Percentiles rank a stretch among this genome's conserved stretches.
These are phyloP conservation scores for Machimus rusticus DNA, from an alignment of 2,888 invertebrate species.

Conservation along the genomic window DNA sequence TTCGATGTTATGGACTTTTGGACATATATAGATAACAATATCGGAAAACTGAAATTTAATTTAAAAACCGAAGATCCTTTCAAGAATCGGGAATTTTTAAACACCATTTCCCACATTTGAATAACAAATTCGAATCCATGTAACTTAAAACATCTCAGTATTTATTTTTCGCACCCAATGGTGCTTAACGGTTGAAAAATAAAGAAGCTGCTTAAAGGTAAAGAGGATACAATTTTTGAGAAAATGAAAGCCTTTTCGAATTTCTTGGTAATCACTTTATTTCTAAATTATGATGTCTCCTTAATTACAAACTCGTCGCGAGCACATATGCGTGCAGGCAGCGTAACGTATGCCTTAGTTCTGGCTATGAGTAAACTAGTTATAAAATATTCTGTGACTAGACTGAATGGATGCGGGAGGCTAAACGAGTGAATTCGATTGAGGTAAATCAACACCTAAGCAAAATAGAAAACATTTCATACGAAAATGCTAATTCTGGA, in stretches of 20 bases:
- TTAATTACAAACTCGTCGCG: conserved; percentile 8
- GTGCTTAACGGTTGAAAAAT: no score
- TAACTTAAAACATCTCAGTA: no score
- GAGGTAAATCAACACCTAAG: conserved; percentile 8
- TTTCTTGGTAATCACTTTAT: neutral
- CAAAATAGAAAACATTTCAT: conserved; percentile 39
- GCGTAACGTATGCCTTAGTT: neutral
- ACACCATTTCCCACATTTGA: no score
- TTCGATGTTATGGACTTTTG: no score
- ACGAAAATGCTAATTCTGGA: conserved; percentile 32
- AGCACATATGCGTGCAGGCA: conserved; percentile 17
- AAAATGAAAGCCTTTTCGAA: neutral
- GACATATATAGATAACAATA: no score
- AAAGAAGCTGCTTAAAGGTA: no score
- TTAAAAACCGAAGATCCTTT: no score
- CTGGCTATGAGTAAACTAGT: conserved; percentile 6
- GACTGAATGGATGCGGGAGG: conserved; percentile 2
- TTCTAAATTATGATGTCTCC: conserved; percentile 1
- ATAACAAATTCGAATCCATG: no score
- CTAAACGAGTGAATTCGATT: neutral
- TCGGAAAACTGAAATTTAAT: no score
- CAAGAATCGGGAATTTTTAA: no score
- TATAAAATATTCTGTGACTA: conserved; percentile 26
- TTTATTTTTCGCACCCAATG: no score
- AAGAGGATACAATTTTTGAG: no score